Base-by-base conservation (phyloP, 1,140 invertebrate species). In the Drosophila lowei region DNA sequence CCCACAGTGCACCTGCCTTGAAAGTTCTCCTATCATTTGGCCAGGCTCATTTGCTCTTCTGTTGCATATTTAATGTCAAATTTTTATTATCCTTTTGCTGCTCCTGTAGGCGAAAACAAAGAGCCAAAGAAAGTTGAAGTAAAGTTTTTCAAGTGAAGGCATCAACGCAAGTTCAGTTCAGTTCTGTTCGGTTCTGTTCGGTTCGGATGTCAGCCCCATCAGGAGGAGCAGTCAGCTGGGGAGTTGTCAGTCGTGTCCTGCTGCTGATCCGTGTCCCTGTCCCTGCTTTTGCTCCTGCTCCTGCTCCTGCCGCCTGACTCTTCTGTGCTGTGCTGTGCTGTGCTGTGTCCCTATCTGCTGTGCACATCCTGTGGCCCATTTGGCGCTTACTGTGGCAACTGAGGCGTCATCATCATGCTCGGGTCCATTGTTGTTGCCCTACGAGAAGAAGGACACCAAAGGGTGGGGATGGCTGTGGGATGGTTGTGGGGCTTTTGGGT, bases 61-160 rank as follows among this genome's bases (percentile, higher is more conserved):
- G 73, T 47, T 85, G 81, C 83, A 85, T 86, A 85, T 85, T 86
- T 88, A 85, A 85, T 85, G 81, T 75, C 72, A 85, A 70, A 70
- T 77, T 85, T 85, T 85, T 80, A 78, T 85, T 85, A 85, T 81
- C 52, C 83, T 60, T 60, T 41, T 64, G 66, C 41, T 58, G 60
- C 53, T 61, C 7, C 28, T 62, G 60, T 23, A 53, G 60, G 15
- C 6, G 18, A 66, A 60, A 67, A 79, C 74, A 79, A 76, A 81
- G 65, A 70, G 50, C 49, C 50, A 13, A 71, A 67, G 71, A 75
- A 86, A 86, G 83, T 86, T 88, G 74, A 71, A 88, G 74, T 81
- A 83, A 86, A 86, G 83, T 86, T 88, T 86, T 64, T 58, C 64
- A 83, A 72, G 80, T 77, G 74, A 83, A 70, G 78, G 57, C 83